phyloP scores from a whole-genome alignment of 2,888 invertebrate species.

The Hypomecis atomaria region DNA sequence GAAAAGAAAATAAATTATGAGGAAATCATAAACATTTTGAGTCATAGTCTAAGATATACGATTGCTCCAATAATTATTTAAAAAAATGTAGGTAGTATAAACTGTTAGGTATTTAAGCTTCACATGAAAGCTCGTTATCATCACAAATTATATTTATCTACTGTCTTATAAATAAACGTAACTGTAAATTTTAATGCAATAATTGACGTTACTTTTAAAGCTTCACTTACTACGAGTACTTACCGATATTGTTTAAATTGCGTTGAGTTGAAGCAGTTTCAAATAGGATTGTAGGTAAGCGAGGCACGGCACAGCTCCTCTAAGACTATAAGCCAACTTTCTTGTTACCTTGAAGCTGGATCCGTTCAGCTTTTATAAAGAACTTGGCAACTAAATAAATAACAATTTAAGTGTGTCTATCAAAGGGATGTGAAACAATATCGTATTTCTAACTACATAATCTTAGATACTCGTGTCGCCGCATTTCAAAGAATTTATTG shows the following conservation, averaged over 20 bases:
- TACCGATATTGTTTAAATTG: slow-evolving; percentile 3
- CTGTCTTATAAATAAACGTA: too few species aligned
- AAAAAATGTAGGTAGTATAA: too few species aligned
- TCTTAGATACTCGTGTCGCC: background rate
- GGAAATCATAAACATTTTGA: too few species aligned
- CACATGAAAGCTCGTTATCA: too few species aligned
- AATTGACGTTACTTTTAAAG: too few species aligned
- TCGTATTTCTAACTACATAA: slow-evolving; percentile 19
- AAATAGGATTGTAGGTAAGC: slow-evolving; percentile 6
- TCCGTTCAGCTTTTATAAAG: slow-evolving; percentile 7
- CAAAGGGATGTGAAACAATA: slow-evolving; percentile 12
- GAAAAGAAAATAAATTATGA: too few species aligned
- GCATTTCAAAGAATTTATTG: slow-evolving; percentile 17
- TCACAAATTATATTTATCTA: too few species aligned
- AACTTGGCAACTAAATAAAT: slow-evolving; percentile 14
- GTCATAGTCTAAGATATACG: too few species aligned
- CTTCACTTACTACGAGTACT: too few species aligned
- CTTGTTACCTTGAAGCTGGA: slow-evolving; percentile 10
- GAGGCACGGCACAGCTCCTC: background rate
- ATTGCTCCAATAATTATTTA: too few species aligned
- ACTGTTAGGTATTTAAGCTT: too few species aligned
- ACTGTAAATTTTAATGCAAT: too few species aligned
- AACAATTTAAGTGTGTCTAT: slow-evolving; percentile 15
- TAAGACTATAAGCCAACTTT: slow-evolving; percentile 1
- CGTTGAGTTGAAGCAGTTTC: slow-evolving; percentile 2